phyloP scores from a whole-genome alignment of 2,888 invertebrate species.

The Torymus texanus region DNA sequence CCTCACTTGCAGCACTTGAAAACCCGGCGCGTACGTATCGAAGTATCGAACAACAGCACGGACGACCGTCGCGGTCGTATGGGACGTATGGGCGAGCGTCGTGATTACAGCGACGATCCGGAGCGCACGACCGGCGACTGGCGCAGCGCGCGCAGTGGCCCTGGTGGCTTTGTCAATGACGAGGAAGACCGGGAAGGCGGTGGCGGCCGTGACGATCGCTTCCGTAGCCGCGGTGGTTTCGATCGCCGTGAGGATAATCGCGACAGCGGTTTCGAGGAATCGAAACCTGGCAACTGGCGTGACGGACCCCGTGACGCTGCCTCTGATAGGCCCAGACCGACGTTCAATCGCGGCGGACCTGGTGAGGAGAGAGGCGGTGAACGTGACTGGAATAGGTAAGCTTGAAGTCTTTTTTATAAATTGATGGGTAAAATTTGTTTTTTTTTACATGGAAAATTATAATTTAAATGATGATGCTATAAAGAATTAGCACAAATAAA shows the following conservation, averaged over 20 bases:
- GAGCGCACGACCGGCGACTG: slow-evolving; percentile 86
- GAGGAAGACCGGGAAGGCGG: slow-evolving; percentile 34
- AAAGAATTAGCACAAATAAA: too few species aligned
- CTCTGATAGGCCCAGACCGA: slow-evolving; percentile 64
- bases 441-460: too few species aligned
- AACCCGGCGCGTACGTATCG: slow-evolving; percentile 82
- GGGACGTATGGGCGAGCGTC: slow-evolving; percentile 76
- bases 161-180: slow-evolving; percentile 58
- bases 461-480: too few species aligned
- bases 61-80: slow-evolving; percentile 79
- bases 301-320: slow-evolving; percentile 58
- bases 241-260: slow-evolving; percentile 40
- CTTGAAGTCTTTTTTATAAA: too few species aligned
- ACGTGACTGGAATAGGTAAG: slow-evolving; percentile 58
- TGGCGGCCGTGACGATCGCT: slow-evolving; percentile 37
- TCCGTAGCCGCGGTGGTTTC: slow-evolving; percentile 32
- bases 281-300: slow-evolving; percentile 71
- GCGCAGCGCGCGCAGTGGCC: slow-evolving; percentile 79
- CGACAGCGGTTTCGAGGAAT: slow-evolving; percentile 60
- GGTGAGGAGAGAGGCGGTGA: slow-evolving; percentile 55
- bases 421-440: too few species aligned
- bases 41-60: slow-evolving; percentile 85
- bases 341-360: slow-evolving; percentile 61
- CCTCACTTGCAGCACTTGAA: slow-evolving; percentile 46
- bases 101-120: slow-evolving; percentile 79